These are phyloP conservation scores for Arothron firmamentum DNA, from an alignment of 2,113 vertebrate genomes.

Conservation along the genomic window DNA sequence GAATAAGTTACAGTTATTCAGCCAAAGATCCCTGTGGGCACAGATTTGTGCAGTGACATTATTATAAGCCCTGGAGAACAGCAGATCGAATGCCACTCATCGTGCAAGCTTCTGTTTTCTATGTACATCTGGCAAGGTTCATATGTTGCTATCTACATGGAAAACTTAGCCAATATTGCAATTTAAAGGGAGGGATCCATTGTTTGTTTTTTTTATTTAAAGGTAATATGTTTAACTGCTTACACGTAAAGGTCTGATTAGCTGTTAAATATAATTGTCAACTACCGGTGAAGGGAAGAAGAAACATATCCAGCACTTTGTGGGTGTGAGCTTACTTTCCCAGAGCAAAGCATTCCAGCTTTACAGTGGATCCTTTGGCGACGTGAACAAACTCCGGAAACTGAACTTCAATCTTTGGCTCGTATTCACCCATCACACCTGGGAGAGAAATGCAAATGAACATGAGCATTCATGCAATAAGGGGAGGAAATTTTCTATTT, in stretches of 20 bases:
- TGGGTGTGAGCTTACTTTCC: constrained; percentile 88
- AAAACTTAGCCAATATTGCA: no score
- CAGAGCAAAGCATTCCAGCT: constrained; percentile 94
- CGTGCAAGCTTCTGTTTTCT: no score
- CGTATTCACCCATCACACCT: constrained; percentile 99
- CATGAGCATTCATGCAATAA: neutral
- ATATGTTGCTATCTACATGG: no score
- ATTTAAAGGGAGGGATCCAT: no score
- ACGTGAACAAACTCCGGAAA: constrained; percentile 90
- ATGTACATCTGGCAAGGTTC: no score
- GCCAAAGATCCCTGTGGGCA: no score
- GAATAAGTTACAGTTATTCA: no score
- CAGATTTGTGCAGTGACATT: no score
- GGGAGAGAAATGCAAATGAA: constrained; percentile 53
- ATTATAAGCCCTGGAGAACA: neutral
- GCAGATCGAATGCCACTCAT: neutral
- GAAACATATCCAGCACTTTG: neutral
- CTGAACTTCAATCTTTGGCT: constrained; percentile 98
- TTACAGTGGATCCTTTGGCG: constrained; percentile 88
- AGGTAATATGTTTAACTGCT: no score
- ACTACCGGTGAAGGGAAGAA: neutral
- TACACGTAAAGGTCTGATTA: no score
- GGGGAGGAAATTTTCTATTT: neutral
- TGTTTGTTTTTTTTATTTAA: no score
- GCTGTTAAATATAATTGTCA: no score